Conservation (phyloP, 2,113 vertebrate genomes). For the Hyaena hyaena region DNA sequence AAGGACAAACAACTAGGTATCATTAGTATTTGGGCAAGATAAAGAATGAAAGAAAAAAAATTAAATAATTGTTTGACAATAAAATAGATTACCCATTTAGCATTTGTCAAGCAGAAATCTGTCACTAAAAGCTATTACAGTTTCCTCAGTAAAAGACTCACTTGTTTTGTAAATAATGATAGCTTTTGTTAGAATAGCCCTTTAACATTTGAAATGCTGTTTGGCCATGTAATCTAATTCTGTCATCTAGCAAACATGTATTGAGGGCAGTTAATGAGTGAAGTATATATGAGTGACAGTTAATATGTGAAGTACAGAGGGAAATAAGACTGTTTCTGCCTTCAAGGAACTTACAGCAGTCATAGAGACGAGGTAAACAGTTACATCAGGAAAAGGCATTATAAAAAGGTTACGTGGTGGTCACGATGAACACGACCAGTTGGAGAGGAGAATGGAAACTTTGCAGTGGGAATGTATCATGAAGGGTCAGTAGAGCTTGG, state of each 20-base stretch:
- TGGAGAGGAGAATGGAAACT: background rate
- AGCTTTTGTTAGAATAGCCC: slow-evolving; percentile 44
- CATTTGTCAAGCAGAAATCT: slow-evolving; percentile 54
- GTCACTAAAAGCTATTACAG: slow-evolving; percentile 4
- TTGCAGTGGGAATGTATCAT: background rate
- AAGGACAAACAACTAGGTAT: slow-evolving; percentile 55
- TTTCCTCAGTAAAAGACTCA: slow-evolving; percentile 51
- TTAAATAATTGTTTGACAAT: background rate
- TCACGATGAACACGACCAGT: no score
- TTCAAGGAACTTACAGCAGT: background rate
- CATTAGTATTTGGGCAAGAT: slow-evolving; percentile 68
- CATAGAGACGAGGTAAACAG: background rate
- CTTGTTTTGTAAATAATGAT: slow-evolving; percentile 69
- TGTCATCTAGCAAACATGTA: background rate
- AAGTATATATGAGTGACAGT: background rate
- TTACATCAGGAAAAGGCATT: background rate
- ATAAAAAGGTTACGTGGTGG: background rate
- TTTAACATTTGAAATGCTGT: slow-evolving; percentile 49
- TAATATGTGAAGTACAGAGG: background rate
- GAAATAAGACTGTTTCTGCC: background rate
- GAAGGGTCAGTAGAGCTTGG: background rate
- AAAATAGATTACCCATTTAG: slow-evolving; percentile 41
- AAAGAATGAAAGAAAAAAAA: background rate
- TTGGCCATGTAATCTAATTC: background rate
- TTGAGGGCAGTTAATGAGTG: background rate